A percentile compares a stretch with the other conserved stretches of the same genome.
These are phyloP conservation scores for Erebia epiphron DNA, from an alignment of 2,888 invertebrate genomes.

Conservation along the genomic window DNA sequence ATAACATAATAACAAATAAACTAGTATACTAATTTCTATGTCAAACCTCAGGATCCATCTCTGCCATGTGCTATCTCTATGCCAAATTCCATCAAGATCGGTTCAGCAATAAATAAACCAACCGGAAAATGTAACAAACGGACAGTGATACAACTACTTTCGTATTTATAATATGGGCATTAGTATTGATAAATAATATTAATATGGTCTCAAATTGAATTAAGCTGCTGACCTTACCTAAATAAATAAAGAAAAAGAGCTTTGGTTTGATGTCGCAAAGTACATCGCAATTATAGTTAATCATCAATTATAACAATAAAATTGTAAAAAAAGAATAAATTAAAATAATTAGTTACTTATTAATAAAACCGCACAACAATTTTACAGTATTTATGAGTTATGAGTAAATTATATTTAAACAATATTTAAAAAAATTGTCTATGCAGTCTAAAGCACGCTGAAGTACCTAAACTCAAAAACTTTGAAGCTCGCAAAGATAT, in stretches of 20 bases:
- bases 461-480: constrained; percentile 8
- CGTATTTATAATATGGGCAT: too few species aligned
- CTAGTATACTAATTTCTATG: too few species aligned
- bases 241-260: constrained; percentile 61
- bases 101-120: too few species aligned
- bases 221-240: constrained; percentile 44
- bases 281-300: constrained; percentile 45
- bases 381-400: neutral
- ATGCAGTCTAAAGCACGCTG: neutral
- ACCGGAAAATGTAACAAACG: too few species aligned
- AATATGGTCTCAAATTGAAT: too few species aligned
- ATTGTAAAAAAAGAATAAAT: constrained; percentile 47
- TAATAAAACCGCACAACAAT: constrained; percentile 17
- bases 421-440: neutral
- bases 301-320: constrained; percentile 37
- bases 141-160: too few species aligned
- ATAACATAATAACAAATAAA: too few species aligned
- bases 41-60: too few species aligned
- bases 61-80: too few species aligned
- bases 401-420: neutral
- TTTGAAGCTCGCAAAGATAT: neutral
- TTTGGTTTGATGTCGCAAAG: constrained; percentile 63
- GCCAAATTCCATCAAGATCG: too few species aligned
- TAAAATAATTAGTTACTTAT: constrained; percentile 44
- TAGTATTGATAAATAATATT: too few species aligned